phyloP scores from a whole-genome alignment of 2,888 invertebrate genomes.

The Caenorhabditis auriculariae region DNA sequence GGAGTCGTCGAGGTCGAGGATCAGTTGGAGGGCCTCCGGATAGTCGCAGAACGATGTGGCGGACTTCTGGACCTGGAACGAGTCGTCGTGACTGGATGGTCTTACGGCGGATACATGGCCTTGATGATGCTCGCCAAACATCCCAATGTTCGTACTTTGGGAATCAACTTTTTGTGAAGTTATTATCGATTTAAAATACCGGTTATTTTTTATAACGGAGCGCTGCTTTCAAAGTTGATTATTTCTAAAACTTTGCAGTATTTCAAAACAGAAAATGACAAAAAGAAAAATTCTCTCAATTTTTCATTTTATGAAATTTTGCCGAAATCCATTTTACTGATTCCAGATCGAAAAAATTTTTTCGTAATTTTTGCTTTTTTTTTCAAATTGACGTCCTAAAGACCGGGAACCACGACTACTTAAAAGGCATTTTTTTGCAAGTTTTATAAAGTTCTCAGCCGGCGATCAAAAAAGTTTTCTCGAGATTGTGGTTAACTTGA shows the following conservation, averaged over 20 bases:
- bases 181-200: background rate
- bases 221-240: background rate
- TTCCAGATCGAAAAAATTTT: slow-evolving; percentile 5
- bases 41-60: slow-evolving; percentile 69
- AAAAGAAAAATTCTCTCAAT: no score
- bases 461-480: no score
- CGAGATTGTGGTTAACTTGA: no score
- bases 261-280: no score
- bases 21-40: slow-evolving; percentile 88
- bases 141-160: slow-evolving; percentile 80
- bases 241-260: slow-evolving; percentile 1
- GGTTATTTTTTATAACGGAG: background rate
- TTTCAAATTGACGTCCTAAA: no score
- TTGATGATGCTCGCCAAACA: slow-evolving; percentile 89
- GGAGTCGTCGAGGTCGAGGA: slow-evolving; percentile 90
- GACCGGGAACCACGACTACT: no score
- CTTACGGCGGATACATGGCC: slow-evolving; percentile 96
- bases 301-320: no score
- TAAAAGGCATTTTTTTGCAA: no score
- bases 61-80: slow-evolving; percentile 87
- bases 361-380: background rate
- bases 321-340: no score
- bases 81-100: slow-evolving; percentile 96
- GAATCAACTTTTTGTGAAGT: background rate
- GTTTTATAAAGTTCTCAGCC: no score